Conservation (phyloP, 2,113 vertebrate genomes). For the Carlito syrichta region DNA sequence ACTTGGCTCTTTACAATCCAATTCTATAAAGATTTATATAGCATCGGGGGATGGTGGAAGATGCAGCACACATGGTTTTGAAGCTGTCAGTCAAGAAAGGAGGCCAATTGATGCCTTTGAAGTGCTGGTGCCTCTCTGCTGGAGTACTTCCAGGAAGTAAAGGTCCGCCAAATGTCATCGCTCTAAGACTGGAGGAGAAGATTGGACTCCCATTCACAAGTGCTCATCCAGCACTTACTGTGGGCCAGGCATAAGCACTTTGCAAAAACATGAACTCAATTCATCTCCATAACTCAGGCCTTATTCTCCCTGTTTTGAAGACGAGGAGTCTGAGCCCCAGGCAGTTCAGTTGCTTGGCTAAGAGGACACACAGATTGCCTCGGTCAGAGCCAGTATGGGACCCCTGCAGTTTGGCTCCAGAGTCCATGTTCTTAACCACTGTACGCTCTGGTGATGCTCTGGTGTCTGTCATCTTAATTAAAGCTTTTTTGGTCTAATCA, state of each 20-base stretch:
- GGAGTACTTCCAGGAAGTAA: slow-evolving; percentile 37
- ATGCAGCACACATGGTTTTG: slow-evolving; percentile 7
- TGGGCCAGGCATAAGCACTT: not conserved
- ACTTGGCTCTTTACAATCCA: slow-evolving; percentile 63
- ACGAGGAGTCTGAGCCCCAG: not conserved
- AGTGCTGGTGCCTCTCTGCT: not conserved
- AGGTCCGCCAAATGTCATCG: not conserved
- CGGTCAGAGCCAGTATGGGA: not conserved
- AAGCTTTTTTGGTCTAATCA: not conserved
- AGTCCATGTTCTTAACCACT: not conserved
- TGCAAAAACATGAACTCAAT: not conserved
- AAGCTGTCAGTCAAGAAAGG: slow-evolving; percentile 69
- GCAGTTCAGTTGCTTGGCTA: not conserved
- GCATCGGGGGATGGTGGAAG: slow-evolving; percentile 44
- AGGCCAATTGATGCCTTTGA: slow-evolving; percentile 50
- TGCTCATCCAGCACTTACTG: not conserved
- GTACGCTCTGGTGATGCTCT: fast-evolving
- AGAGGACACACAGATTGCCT: not conserved
- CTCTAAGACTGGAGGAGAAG: not conserved
- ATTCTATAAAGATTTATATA: slow-evolving; percentile 73
- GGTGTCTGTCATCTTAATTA: not conserved
- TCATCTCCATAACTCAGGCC: not conserved
- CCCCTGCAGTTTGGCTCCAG: not conserved
- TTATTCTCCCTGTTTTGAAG: not conserved
- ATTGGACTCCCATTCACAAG: not conserved